Percentiles rank a stretch among this genome's conserved stretches.
Evolutionary conservation across 2,888 invertebrate species (phyloP).

Genomic region (Xylota segnis): DNA sequence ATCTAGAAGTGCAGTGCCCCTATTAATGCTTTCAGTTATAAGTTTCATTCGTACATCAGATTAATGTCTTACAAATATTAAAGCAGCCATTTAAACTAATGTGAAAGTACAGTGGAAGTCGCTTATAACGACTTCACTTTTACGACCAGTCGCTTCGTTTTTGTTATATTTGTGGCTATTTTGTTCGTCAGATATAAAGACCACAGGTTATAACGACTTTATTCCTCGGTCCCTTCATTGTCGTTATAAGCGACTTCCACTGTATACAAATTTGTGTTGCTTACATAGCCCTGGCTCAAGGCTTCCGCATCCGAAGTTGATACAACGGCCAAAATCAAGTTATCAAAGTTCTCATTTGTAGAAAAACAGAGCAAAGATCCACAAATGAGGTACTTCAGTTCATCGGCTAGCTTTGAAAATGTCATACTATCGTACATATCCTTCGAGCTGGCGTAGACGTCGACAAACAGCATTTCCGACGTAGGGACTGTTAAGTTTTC

Average conservation of each 20-base stretch:
- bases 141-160: too few relatives aligned
- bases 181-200: too few relatives aligned
- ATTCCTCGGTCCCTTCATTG: too few relatives aligned
- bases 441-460: slow-evolving; percentile 75
- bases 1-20: too few relatives aligned
- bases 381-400: slow-evolving; percentile 79
- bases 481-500: slow-evolving; percentile 79
- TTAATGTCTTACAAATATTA: not conserved
- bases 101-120: too few relatives aligned
- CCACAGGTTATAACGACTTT: too few relatives aligned
- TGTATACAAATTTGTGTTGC: slow-evolving; percentile 78
- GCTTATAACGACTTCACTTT: too few relatives aligned
- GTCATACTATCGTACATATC: slow-evolving; percentile 30
- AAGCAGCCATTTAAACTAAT: slow-evolving; percentile 1
- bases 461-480: slow-evolving; percentile 80
- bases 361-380: slow-evolving; percentile 91
- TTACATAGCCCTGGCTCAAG: slow-evolving; percentile 86
- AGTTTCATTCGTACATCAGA: too few relatives aligned
- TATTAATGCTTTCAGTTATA: too few relatives aligned
- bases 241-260: too few relatives aligned
- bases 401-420: slow-evolving; percentile 49
- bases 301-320: slow-evolving; percentile 86
- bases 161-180: too few relatives aligned
- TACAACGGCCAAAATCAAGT: slow-evolving; percentile 89
- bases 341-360: slow-evolving; percentile 87